Base-by-base conservation (phyloP, 64 coral and sea anemone genomes). In the Orbicella faveolata region DNA sequence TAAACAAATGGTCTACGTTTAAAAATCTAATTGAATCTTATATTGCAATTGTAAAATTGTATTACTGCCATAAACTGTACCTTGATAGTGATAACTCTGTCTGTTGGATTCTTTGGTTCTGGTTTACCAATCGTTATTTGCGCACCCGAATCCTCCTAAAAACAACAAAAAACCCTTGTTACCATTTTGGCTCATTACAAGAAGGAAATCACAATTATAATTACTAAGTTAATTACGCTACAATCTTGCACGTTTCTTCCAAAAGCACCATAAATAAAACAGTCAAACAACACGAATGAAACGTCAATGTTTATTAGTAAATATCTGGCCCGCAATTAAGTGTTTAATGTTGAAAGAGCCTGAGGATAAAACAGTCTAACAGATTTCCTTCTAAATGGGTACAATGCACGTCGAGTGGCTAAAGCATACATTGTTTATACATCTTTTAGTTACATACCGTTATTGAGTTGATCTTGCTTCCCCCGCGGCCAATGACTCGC, bases 71-170 rank as follows among this genome's bases (percentile, higher is more conserved):
- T 2, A 26, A 55, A 78, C 33, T 44, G 21, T 96, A 99, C 97
- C 84, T 99, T 99, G 91, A 99, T 99, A 2, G 97, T 99, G 21
- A 99, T 99, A 75, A 95, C 92, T 65, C 97, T 91, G 68, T 96
- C 97, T 2, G 83, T 90, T 62, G 94, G 89, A 14, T 79, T 89
- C 77, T 95, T 99, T 4, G 97, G 89, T 83, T 99, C 97, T 17
- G 94, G 94, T 91, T 99, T 99, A 0, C 97, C 97, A 72, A 99
- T 99, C 11, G 97, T 99, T 76, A 99, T 99, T 52, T 99, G 97
- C 23, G 97, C 97, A 21, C 97, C 97, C 13, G 97, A 99, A 52
- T 99, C 97, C 19, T 99, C 97, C 97, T 99, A 35, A 67, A 34
- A 77, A 52, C 15, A 9, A 41, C 14, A 76, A 33, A 18, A 53